Percentiles rank a stretch among this genome's conserved stretches.
Evolutionary conservation across 2,113 vertebrate genomes (phyloP).

Genomic region (Python bivittatus): DNA sequence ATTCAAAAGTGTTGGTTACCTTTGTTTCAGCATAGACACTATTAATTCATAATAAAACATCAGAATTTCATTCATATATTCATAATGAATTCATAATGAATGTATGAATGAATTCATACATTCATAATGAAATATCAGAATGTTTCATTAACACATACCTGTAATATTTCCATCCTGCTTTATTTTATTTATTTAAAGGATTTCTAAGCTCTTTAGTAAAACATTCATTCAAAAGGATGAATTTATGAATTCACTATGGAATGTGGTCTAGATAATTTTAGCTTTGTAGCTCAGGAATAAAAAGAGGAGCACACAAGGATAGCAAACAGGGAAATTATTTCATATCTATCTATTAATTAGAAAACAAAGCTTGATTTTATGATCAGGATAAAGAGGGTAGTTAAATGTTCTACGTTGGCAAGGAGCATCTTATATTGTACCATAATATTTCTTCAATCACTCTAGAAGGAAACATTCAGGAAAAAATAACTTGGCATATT

Average conservation of each 20-base stretch:
- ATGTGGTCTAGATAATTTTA: slow-evolving; percentile 8
- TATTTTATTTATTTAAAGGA: background rate
- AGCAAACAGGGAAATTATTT: background rate
- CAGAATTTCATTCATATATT: background rate
- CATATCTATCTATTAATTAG: background rate
- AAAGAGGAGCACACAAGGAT: background rate
- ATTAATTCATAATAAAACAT: background rate
- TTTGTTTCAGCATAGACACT: background rate
- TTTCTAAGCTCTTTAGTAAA: background rate
- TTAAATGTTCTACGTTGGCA: background rate
- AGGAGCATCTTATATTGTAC: background rate
- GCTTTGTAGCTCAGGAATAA: background rate
- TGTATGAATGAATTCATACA: background rate
- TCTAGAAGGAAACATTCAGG: background rate
- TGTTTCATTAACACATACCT: background rate
- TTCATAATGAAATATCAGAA: background rate
- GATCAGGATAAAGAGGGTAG: background rate
- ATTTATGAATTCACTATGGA: background rate
- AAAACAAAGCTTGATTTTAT: background rate
- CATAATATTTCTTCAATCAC: background rate
- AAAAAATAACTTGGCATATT: rapidly evolving
- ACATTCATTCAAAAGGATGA: background rate
- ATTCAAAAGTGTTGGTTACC: background rate
- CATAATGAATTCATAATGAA: too few species aligned
- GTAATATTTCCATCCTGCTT: background rate